Percentiles rank a stretch among this genome's conserved stretches.
phyloP scores from a whole-genome alignment of 2,888 invertebrate genomes.

The Diarsia mendica region DNA sequence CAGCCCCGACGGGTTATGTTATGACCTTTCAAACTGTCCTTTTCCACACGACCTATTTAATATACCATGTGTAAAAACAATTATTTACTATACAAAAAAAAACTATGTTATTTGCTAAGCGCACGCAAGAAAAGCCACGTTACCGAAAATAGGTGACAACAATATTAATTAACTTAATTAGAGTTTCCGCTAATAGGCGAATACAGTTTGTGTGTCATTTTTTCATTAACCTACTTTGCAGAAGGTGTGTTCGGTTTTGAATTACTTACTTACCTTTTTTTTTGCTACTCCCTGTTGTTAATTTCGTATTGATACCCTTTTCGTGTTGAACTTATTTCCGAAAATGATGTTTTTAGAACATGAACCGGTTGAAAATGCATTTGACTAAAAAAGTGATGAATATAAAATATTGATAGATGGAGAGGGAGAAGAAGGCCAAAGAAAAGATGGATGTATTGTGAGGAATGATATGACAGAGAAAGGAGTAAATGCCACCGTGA shows the following conservation, averaged over 20 bases:
- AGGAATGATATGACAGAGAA: too few species aligned
- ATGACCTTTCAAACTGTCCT: too few species aligned
- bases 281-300: slow-evolving; percentile 28
- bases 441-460: too few species aligned
- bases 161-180: slow-evolving; percentile 46
- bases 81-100: slow-evolving; percentile 20
- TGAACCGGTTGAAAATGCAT: too few species aligned
- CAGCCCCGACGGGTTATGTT: too few species aligned
- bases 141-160: slow-evolving; percentile 27
- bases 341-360: not conserved
- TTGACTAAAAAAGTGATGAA: too few species aligned
- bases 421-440: too few species aligned
- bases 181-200: slow-evolving; percentile 11
- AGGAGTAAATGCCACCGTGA: too few species aligned
- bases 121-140: slow-evolving; percentile 33
- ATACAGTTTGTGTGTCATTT: slow-evolving; percentile 26
- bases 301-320: slow-evolving; percentile 26
- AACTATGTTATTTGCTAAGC: slow-evolving; percentile 6
- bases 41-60: slow-evolving; percentile 13
- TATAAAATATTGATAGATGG: too few species aligned
- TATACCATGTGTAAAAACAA: slow-evolving; percentile 39
- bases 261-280: slow-evolving; percentile 20
- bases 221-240: slow-evolving; percentile 46
- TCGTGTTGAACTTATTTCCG: slow-evolving; percentile 8
- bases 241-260: slow-evolving; percentile 42